These are phyloP conservation scores for Microctonus aethiopoides DNA, from an alignment of 2,888 invertebrate species.

Conservation along the genomic window DNA sequence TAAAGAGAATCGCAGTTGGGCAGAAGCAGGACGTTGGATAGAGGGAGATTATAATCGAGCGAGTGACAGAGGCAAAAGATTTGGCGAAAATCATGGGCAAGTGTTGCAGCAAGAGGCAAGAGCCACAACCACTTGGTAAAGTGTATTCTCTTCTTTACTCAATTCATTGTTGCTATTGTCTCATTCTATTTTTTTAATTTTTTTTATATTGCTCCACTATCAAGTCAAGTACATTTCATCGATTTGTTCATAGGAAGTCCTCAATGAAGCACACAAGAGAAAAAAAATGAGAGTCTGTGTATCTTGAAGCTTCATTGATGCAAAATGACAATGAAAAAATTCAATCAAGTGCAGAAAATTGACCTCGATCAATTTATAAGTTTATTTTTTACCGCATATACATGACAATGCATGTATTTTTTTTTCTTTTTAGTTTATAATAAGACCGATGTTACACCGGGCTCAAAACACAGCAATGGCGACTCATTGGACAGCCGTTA, in stretches of 20 bases:
- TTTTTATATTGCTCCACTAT: conserved; percentile 17
- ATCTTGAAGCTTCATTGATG: not conserved
- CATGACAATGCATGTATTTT: not conserved
- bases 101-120: conserved; percentile 88
- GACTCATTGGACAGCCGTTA: conserved; percentile 73
- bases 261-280: not conserved
- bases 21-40: not conserved
- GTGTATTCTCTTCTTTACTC: conserved; percentile 22
- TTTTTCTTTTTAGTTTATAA: conserved; percentile 62
- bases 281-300: not conserved
- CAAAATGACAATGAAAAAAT: not conserved
- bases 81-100: conserved; percentile 75
- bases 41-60: not conserved
- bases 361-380: not conserved
- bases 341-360: not conserved
- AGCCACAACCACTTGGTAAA: conserved; percentile 76
- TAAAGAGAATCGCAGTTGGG: not conserved
- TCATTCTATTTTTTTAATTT: conserved; percentile 28
- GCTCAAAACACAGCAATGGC: conserved; percentile 67
- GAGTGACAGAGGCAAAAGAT: conserved; percentile 2
- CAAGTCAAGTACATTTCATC: not conserved
- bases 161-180: not conserved
- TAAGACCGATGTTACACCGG: conserved; percentile 62
- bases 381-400: not conserved
- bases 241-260: not conserved